These are phyloP conservation scores for Volucella bombylans DNA, from an alignment of 2,888 invertebrate species.

Conservation along the genomic window DNA sequence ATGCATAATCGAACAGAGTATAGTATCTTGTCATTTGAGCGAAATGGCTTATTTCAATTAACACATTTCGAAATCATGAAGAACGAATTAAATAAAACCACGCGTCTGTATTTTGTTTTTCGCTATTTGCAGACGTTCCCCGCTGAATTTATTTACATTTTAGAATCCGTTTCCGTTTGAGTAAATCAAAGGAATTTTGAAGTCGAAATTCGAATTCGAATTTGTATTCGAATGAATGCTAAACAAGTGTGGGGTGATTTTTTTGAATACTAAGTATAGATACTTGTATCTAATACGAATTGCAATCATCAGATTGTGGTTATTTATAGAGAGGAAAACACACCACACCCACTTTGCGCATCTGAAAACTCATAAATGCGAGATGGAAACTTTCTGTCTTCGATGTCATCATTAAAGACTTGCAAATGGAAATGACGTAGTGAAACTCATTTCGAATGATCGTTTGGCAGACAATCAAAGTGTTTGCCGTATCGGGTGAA, in stretches of 20 bases:
- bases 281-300: not conserved
- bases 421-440: constrained; percentile 14
- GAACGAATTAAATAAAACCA: constrained; percentile 20
- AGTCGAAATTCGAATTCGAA: not conserved
- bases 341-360: constrained; percentile 49
- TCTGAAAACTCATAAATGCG: constrained; percentile 1
- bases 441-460: not conserved
- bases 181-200: not conserved
- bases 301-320: constrained; percentile 1
- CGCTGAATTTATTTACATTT: not conserved
- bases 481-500: not conserved
- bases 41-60: constrained; percentile 35
- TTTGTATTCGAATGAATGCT: too few species aligned
- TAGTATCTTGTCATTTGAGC: not conserved
- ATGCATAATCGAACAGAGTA: not conserved
- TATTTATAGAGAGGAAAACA: constrained; percentile 30
- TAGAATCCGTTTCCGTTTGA: not conserved
- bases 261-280: too few species aligned
- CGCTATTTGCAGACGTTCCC: not conserved
- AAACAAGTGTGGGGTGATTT: too few species aligned
- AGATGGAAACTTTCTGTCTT: not conserved
- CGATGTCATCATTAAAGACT: not conserved
- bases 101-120: not conserved
- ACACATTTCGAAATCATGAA: constrained; percentile 12
- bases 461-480: not conserved